Base-by-base conservation (phyloP, 2,113 vertebrate genomes). In the Bagarius yarrelli region DNA sequence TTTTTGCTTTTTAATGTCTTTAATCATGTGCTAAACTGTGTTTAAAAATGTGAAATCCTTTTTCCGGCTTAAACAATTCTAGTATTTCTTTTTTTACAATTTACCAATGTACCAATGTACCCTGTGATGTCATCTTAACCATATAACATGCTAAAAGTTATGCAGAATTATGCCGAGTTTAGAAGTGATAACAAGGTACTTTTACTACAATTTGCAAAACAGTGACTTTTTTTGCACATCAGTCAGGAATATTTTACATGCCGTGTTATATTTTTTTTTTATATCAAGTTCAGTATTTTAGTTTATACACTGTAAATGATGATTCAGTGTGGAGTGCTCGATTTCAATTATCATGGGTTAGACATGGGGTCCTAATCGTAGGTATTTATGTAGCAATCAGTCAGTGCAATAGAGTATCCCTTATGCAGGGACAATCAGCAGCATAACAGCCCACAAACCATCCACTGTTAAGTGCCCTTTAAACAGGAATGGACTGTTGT, bases 371-470 rank as follows among this genome's bases (percentile, higher is more conserved):
- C 57, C 64, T 30, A 74, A 59, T 75, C 50, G 78, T n/a, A 57
- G 71, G 69, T 71, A 72, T 85, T 61, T 81, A 85, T 87, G 83
- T 81, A 86, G 81, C 70, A 83, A 83, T 56, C 78, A 64, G 47
- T 84, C 76, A 81, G 79, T 84, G 83, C 78, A 85, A 84, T 83
- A 81, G 83, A 70, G 63, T 69, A 71, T 83, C 69, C 73, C 27
- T 80, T 83, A 83, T 76, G 83, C 86, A 87, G 86, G 81, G 86
- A 85, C 86, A 87, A 85, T 87, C 86, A 66, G 76, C 69, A 83
- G 61, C 69, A 81, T 44, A 77, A 69, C 80, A 84, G 80, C 44
- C 71, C 71, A 75, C 32, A 57, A 74, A 59, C 21, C 64, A 52
- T 30, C 27, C 50, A 78, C 64, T 30, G n/a, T 74, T 52, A 52